Conservation (phyloP, 2,797 vertebrate genomes). For the Notamacropus eugenii region DNA sequence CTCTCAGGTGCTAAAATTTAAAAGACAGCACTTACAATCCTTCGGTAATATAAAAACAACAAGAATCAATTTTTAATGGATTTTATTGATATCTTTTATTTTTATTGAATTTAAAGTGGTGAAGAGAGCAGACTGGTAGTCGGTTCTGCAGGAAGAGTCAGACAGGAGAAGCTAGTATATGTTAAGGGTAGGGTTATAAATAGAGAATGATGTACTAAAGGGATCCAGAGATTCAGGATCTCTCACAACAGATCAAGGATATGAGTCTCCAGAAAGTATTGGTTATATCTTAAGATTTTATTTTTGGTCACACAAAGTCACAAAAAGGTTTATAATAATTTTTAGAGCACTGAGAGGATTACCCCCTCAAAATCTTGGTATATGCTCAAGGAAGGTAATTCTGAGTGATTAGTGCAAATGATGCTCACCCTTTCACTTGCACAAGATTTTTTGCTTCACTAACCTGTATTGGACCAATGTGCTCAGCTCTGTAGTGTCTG, state of each 20-base stretch:
- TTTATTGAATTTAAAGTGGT: neutral
- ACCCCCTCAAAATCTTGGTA: neutral
- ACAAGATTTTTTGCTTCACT: neutral
- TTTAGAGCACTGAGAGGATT: neutral
- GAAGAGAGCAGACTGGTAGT: neutral
- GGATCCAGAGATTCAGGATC: neutral
- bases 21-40: neutral
- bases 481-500: fast-evolving
- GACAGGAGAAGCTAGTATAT: neutral
- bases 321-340: constrained; percentile 9
- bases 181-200: neutral
- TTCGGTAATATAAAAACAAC: neutral
- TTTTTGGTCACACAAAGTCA: constrained; percentile 15
- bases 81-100: neutral
- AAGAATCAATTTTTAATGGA: neutral
- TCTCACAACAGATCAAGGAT: neutral
- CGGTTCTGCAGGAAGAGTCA: neutral
- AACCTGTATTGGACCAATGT: neutral
- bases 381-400: neutral
- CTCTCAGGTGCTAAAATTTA: neutral
- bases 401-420: neutral
- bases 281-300: neutral
- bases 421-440: neutral
- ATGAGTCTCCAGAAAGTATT: neutral
- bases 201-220: neutral